Conservation (phyloP, 2,888 invertebrate species). For the Macropis europaea region DNA sequence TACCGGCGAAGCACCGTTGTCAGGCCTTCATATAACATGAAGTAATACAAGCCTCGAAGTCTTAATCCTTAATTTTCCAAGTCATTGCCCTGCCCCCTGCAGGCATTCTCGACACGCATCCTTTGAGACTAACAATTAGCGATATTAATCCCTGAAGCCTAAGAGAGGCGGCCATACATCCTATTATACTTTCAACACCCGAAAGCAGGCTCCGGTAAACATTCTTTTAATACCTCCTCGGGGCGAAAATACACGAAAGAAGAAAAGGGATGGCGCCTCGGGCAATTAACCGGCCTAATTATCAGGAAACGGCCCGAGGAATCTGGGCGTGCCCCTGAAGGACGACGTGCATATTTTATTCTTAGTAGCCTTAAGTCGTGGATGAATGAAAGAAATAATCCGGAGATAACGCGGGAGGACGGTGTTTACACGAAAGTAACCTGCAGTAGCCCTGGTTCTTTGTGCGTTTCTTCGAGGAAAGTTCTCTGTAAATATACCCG, state of each 20-base stretch:
- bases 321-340: slow-evolving; percentile 50
- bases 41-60: slow-evolving; percentile 51
- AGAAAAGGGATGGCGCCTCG: slow-evolving; percentile 41
- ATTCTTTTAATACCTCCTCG: slow-evolving; percentile 66
- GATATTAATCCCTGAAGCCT: slow-evolving; percentile 71
- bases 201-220: slow-evolving; percentile 67
- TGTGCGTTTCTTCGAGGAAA: slow-evolving; percentile 44
- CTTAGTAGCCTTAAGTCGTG: slow-evolving; percentile 68
- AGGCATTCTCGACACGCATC: slow-evolving; percentile 53
- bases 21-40: slow-evolving; percentile 21
- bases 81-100: slow-evolving; percentile 53
- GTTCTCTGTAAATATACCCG: slow-evolving; percentile 58
- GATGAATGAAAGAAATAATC: slow-evolving; percentile 68
- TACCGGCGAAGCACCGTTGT: slow-evolving; percentile 8
- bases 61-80: slow-evolving; percentile 74
- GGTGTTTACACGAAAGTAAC: slow-evolving; percentile 62
- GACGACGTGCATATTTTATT: slow-evolving; percentile 72
- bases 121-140: slow-evolving; percentile 76
- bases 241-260: slow-evolving; percentile 31
- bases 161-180: slow-evolving; percentile 56
- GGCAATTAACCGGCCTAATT: slow-evolving; percentile 75
- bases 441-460: slow-evolving; percentile 48
- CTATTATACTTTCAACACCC: slow-evolving; percentile 68
- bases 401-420: slow-evolving; percentile 57
- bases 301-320: slow-evolving; percentile 63